A percentile compares a stretch with the other conserved stretches of the same genome.
phyloP scores from a whole-genome alignment of 2,113 vertebrate genomes.

The Nematolebias whitei region DNA sequence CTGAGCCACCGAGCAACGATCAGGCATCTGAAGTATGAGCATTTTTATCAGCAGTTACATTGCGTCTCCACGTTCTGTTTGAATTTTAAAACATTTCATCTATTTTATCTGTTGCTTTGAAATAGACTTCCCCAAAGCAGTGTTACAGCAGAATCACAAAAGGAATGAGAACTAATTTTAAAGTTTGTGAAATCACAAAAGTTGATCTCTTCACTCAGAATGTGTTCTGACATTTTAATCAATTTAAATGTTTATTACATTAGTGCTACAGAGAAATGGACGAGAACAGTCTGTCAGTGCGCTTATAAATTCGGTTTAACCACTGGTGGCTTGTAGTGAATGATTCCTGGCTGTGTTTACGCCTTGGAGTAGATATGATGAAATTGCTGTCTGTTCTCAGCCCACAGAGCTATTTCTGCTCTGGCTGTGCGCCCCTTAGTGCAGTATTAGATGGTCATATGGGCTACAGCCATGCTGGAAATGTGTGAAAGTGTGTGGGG shows the following conservation, averaged over 20 bases:
- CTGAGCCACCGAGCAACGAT: too few relatives aligned
- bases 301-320: conserved; percentile 4
- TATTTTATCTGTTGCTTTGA: not conserved
- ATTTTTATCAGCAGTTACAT: not conserved
- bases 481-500: conserved; percentile 62
- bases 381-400: conserved; percentile 42
- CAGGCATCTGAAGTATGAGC: not conserved
- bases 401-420: conserved; percentile 44
- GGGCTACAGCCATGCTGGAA: conserved; percentile 44
- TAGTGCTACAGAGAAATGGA: conserved; percentile 6
- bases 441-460: conserved; percentile 41
- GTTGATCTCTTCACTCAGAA: not conserved
- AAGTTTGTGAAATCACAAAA: not conserved
- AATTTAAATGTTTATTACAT: not conserved
- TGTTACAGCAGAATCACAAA: not conserved
- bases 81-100: not conserved
- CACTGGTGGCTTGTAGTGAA: conserved; percentile 17
- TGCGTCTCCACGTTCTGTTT: not conserved
- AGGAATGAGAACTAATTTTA: conserved; percentile 6
- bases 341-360: conserved; percentile 33
- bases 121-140: not conserved
- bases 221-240: conserved; percentile 6
- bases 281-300: conserved; percentile 1
- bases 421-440: conserved; percentile 35
- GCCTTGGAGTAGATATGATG: conserved; percentile 27